phyloP scores from a whole-genome alignment of 2,888 invertebrate genomes.

The Psylliodes chrysocephalus region DNA sequence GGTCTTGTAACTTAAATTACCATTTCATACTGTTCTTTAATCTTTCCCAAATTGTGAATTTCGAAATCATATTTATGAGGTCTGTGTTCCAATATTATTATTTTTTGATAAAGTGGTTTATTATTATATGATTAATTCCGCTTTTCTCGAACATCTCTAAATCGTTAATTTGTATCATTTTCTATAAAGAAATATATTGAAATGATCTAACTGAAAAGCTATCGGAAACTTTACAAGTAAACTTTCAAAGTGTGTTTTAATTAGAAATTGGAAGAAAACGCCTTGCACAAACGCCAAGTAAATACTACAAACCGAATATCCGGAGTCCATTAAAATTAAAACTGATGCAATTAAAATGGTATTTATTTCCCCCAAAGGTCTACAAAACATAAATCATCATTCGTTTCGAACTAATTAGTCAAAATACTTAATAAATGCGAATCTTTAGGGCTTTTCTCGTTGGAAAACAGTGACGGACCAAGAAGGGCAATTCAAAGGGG shows the following conservation, averaged over 20 bases:
- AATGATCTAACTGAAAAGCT: too few species aligned
- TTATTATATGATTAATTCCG: too few species aligned
- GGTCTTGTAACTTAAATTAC: too few species aligned
- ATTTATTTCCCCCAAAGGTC: constrained; percentile 29
- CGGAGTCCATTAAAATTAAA: constrained; percentile 17
- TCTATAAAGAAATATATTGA: neutral
- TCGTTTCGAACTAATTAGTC: constrained; percentile 47
- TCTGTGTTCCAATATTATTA: too few species aligned
- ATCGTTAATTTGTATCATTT: neutral
- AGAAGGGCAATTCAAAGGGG: too few species aligned
- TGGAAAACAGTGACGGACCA: too few species aligned
- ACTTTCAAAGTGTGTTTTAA: neutral
- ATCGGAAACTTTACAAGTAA: neutral
- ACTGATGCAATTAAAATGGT: constrained; percentile 35
- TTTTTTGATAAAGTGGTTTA: too few species aligned
- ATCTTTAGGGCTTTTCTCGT: constrained; percentile 19
- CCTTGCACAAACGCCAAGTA: neutral
- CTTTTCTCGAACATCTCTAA: too few species aligned
- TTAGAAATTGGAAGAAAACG: neutral
- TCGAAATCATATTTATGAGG: too few species aligned
- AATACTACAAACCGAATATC: constrained; percentile 9
- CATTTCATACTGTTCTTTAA: too few species aligned
- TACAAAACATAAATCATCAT: constrained; percentile 39
- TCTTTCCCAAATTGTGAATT: too few species aligned
- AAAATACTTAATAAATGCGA: constrained; percentile 43